phyloP scores from a whole-genome alignment of 2,888 invertebrate species.

The Phytoseiulus persimilis region DNA sequence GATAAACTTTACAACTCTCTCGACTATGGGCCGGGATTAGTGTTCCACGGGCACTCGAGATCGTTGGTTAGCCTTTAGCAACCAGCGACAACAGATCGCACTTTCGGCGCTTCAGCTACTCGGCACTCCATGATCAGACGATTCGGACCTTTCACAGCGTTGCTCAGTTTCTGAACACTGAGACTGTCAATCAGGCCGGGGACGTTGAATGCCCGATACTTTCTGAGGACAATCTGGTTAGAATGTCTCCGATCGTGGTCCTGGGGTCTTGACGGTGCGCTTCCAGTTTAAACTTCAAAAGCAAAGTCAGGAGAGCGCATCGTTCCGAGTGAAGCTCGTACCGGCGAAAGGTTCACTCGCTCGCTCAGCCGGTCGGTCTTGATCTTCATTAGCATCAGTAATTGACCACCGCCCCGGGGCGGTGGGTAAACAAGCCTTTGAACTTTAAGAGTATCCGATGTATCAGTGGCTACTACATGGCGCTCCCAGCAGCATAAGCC shows the following conservation, averaged over 20 bases:
- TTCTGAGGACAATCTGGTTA: too few relatives aligned
- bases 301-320: background rate
- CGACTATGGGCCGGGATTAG: background rate
- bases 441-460: slow-evolving; percentile 12
- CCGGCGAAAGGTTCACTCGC: background rate
- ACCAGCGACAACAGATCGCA: background rate
- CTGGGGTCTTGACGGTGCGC: background rate
- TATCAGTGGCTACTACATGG: background rate
- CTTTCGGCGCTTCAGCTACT: too few relatives aligned
- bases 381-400: slow-evolving; percentile 26
- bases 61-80: background rate
- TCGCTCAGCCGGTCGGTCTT: background rate
- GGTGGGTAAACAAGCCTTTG: slow-evolving; percentile 8
- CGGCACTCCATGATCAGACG: too few relatives aligned
- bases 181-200: too few relatives aligned
- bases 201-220: too few relatives aligned
- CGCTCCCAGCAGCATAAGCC: background rate
- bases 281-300: background rate
- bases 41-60: background rate
- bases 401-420: slow-evolving; percentile 17
- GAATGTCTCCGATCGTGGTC: too few relatives aligned
- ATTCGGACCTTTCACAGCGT: too few relatives aligned
- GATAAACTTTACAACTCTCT: background rate
- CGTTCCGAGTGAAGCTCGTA: background rate
- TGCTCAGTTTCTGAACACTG: too few relatives aligned